These are phyloP conservation scores for Dorcus parallelipipedus DNA, from an alignment of 2,888 invertebrate genomes.

Conservation along the genomic window DNA sequence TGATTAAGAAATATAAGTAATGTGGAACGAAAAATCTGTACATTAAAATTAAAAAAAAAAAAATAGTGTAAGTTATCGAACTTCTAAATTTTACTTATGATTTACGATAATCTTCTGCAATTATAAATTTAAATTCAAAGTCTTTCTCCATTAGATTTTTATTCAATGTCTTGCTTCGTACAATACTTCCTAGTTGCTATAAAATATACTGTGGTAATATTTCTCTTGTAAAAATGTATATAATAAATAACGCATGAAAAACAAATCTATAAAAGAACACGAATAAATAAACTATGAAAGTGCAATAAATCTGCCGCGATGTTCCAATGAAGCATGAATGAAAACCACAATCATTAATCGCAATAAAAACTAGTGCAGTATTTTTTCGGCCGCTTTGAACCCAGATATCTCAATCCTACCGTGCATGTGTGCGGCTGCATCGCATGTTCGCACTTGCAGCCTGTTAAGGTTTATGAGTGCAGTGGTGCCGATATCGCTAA, in stretches of 20 bases:
- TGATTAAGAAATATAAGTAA: no score
- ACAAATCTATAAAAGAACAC: slow-evolving; percentile 22
- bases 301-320: slow-evolving; percentile 37
- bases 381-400: slow-evolving; percentile 37
- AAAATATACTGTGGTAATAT: slow-evolving; percentile 12
- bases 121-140: no score
- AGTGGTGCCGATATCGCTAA: slow-evolving; percentile 27
- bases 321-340: slow-evolving; percentile 45
- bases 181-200: slow-evolving; percentile 7
- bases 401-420: slow-evolving; percentile 41
- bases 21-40: no score
- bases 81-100: no score
- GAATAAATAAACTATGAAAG: slow-evolving; percentile 34
- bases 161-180: neutral
- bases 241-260: slow-evolving; percentile 21
- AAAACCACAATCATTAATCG: slow-evolving; percentile 44
- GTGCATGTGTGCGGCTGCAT: slow-evolving; percentile 27
- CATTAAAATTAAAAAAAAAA: no score
- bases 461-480: slow-evolving; percentile 31
- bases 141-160: neutral
- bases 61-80: no score
- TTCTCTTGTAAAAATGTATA: slow-evolving; percentile 1
- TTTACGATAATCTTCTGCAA: no score
- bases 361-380: slow-evolving; percentile 39
- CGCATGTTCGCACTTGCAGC: slow-evolving; percentile 37